These are phyloP conservation scores for Corydoras sp. DNA, from an alignment of 2,113 vertebrate genomes.

Conservation along the genomic window DNA sequence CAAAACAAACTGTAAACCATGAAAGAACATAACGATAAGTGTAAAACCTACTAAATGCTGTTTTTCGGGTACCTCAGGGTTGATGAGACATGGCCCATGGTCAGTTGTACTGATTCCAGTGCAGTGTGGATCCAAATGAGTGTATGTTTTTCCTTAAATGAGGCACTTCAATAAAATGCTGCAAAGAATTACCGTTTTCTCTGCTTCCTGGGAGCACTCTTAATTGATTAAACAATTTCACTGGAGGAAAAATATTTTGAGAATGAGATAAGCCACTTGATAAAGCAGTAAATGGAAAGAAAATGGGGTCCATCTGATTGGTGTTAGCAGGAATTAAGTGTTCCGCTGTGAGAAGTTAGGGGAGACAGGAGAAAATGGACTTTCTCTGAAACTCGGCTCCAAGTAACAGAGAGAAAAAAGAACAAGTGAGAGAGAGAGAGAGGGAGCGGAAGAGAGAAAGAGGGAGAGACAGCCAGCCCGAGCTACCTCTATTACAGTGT, in stretches of 20 bases:
- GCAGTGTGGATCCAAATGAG: no score
- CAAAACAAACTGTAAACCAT: no score
- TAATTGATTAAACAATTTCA: constrained; percentile 16
- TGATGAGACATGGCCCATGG: no score
- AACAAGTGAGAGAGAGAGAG: neutral
- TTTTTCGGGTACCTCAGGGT: no score
- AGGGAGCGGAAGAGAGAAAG: constrained; percentile 21
- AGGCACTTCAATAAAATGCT: no score
- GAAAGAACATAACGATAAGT: no score
- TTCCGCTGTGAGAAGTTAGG: constrained; percentile 47
- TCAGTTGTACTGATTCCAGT: no score
- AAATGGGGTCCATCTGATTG: constrained; percentile 48
- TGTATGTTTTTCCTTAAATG: no score
- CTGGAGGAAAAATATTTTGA: constrained; percentile 2
- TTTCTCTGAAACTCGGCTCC: constrained; percentile 1
- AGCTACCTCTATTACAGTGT: constrained; percentile 67
- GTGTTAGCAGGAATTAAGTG: constrained; percentile 56
- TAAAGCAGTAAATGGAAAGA: constrained; percentile 35
- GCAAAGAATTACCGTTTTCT: no score
- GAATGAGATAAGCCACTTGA: constrained; percentile 18
- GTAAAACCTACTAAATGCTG: no score
- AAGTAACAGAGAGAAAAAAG: no score
- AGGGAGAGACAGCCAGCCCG: constrained; percentile 45
- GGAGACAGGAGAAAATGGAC: constrained; percentile 49
- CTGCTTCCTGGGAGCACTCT: neutral